Evolutionary conservation across 2,888 invertebrate genomes (phyloP), one percentile per base, ranked within the genome.

Genomic region (Caenorhabditis sulstoni): DNA sequence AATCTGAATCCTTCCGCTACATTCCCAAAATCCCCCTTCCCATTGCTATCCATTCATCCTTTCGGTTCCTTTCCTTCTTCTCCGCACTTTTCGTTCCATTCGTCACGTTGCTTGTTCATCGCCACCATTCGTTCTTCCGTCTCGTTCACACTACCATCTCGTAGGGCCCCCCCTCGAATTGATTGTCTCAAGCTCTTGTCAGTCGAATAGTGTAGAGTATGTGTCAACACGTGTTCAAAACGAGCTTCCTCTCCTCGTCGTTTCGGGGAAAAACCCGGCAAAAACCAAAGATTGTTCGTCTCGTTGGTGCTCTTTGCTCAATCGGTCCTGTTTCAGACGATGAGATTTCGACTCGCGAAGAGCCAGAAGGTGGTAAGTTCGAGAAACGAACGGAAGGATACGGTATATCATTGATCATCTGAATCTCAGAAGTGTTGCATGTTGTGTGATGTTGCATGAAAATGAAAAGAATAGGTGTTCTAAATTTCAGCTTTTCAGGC

Each of bases 161-260:
- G 4, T 29, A 29, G 29, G 29, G n/a, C n/a, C n/a, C 65, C 29
- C 58, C 23, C 65, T 64, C 57, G 55, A 64, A 44, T 57, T 57
- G 41, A 41, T 14, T 41, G 11, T 74, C 65, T 74, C 65, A 73
- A 65, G 74, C 66, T 66, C 65, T 62, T 71, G 58, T 50, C 50
- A 50, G 22, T 50, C 14, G 23, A 1, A 73, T 71, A 57, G 70
- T 77, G 77, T 78, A 65, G 70, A 78, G 78, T 78, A 78, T 78
- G 65, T 78, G 78, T 78, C 71, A 78, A 78, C 71, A 78, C 71
- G 66, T 78, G 78, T 78, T 78, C 78, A 44, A 52, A 45, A 47
- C 62, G 55, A 47, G 39, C 53, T 35, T 11, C 41, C 29, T 9
- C 37, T n/a, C 23, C 57, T 57, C 29, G 23, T 14, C 50, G 29